These are phyloP conservation scores for Hyperopisus bebe DNA, from an alignment of 2,113 vertebrate genomes.

Conservation along the genomic window DNA sequence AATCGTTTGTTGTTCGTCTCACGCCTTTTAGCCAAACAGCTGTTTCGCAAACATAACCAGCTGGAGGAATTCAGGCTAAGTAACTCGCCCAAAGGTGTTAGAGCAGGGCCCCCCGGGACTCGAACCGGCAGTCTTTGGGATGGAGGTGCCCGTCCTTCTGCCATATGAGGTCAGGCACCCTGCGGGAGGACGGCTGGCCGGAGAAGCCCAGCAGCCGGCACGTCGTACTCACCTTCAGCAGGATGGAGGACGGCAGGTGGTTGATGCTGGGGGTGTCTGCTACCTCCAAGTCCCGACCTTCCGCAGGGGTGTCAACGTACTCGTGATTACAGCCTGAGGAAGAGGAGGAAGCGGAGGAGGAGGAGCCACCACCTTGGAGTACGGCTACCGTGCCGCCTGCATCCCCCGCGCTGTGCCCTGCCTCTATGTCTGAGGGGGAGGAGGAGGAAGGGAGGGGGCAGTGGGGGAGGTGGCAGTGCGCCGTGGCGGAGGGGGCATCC, in stretches of 20 bases:
- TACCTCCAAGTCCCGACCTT: slow-evolving; percentile 49
- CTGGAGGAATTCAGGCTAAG: not conserved
- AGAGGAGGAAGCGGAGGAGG: slow-evolving; percentile 21
- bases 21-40: not conserved
- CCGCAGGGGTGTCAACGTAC: slow-evolving; percentile 53
- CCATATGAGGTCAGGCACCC: not conserved
- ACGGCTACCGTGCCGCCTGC: slow-evolving; percentile 2
- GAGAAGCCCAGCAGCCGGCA: not conserved
- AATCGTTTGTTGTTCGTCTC: not conserved
- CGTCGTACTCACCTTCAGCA: slow-evolving; percentile 77
- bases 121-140: not conserved
- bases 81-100: not conserved
- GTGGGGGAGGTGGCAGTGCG: slow-evolving; percentile 58
- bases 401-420: slow-evolving; percentile 46
- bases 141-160: not conserved
- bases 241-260: slow-evolving; percentile 88
- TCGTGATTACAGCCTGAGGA: slow-evolving; percentile 45
- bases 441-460: slow-evolving; percentile 62
- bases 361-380: slow-evolving; percentile 1
- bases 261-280: slow-evolving; percentile 71
- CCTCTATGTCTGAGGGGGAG: slow-evolving; percentile 50
- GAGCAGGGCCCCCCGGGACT: not conserved
- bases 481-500: slow-evolving; percentile 46
- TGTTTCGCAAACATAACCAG: not conserved
- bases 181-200: not conserved